Conservation (phyloP, 2,888 invertebrate species). For the Netelia fuscicornis region DNA sequence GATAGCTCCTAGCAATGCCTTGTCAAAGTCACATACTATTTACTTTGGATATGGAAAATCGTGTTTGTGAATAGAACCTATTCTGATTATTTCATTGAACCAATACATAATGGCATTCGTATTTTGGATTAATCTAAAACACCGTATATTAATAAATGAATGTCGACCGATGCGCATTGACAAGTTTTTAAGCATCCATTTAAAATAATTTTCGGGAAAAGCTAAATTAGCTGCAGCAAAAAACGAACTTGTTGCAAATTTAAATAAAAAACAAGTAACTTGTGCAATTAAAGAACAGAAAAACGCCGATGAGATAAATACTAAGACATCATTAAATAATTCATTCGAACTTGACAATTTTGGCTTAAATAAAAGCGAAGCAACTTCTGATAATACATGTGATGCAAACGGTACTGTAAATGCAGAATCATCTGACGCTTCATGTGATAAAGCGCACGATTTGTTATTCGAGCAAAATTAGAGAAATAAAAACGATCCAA, state of each 20-base stretch:
- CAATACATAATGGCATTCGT: slow-evolving; percentile 61
- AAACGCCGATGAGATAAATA: slow-evolving; percentile 4
- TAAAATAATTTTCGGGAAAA: slow-evolving; percentile 49
- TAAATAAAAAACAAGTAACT: background rate
- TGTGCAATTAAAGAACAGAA: background rate
- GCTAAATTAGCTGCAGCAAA: slow-evolving; percentile 31
- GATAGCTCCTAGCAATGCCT: slow-evolving; percentile 63
- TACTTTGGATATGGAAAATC: slow-evolving; percentile 60
- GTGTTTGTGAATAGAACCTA: slow-evolving; percentile 48
- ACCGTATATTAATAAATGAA: slow-evolving; percentile 49
- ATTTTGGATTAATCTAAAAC: slow-evolving; percentile 59
- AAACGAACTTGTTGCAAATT: background rate
- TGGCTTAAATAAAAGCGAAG: background rate
- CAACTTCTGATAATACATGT: no score
- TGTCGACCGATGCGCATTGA: slow-evolving; percentile 47
- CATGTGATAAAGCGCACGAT: no score
- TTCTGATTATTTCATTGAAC: slow-evolving; percentile 62
- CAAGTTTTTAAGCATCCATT: slow-evolving; percentile 55
- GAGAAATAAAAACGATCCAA: no score
- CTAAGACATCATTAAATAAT: background rate
- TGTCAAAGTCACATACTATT: slow-evolving; percentile 66
- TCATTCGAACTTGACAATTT: background rate
- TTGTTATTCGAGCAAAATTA: no score
- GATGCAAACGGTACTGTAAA: no score
- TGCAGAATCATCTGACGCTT: no score